These are phyloP conservation scores for Alectura lathami DNA, from an alignment of 2,113 vertebrate genomes.

Conservation along the genomic window DNA sequence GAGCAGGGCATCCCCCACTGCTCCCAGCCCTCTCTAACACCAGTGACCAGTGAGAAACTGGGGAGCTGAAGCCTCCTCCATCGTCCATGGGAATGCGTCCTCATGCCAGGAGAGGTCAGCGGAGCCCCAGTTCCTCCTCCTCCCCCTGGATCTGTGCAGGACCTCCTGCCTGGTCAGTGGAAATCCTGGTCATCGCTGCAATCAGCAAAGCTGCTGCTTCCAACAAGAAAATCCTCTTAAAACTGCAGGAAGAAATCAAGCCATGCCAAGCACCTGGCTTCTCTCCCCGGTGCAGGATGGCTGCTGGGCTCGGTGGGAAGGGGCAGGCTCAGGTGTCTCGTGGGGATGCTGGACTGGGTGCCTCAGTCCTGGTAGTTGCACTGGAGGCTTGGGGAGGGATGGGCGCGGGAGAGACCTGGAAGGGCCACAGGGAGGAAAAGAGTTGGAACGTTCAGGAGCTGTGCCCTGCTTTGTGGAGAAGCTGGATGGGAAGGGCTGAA, in stretches of 20 bases:
- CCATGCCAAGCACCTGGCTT: not conserved
- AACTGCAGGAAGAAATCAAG: not conserved
- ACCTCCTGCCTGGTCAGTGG: not conserved
- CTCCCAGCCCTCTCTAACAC: not conserved
- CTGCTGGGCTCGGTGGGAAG: not conserved
- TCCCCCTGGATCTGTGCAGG: accelerated
- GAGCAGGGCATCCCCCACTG: not conserved
- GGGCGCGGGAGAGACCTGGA: not conserved
- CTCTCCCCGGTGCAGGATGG: accelerated
- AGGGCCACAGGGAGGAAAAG: too few species aligned
- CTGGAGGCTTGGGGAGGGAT: not conserved
- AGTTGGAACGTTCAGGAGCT: too few species aligned
- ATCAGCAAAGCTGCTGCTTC: not conserved
- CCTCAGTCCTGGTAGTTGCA: too few species aligned
- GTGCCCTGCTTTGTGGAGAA: not conserved
- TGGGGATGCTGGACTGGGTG: not conserved
- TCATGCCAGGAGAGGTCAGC: too few species aligned
- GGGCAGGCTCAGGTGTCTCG: accelerated
- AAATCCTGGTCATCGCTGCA: not conserved
- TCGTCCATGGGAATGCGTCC: accelerated
- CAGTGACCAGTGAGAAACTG: accelerated
- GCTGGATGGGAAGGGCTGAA: not conserved
- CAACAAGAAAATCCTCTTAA: not conserved
- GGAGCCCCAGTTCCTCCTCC: not conserved
- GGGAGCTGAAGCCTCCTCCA: accelerated